Base-by-base conservation (phyloP, 2,797 vertebrate genomes). In the Poecilia velifera region DNA sequence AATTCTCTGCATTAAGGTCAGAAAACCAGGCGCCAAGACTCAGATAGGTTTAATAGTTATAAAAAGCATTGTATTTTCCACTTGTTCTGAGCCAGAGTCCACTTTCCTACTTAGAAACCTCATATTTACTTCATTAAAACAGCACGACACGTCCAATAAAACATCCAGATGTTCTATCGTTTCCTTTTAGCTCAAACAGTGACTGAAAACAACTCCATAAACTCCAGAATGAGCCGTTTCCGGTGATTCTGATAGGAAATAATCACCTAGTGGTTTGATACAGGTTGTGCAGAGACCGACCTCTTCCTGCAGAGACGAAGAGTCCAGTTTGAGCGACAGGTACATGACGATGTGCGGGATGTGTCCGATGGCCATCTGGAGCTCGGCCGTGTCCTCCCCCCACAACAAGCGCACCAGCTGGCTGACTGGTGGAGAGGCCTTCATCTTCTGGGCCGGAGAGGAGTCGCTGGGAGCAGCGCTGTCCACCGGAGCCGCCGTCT, bases 291-390 rank as follows among this genome's bases (percentile, higher is more conserved):
- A 2, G 16, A 72, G 34, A 96, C 94, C 89, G 81, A 97, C 98
- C 97, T 99, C 98, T 49, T 99, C 98, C 86, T 96, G 96, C 1
- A 94, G 91, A 0, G 96, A 89, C 12, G 97, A 95, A 0, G 97
- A 97, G 91, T 99, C 97, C 84, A 97, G 94, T 82, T 97, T 97
- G 0, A 98, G 96, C 0, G 96, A 95, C 84, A 99, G 97, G 86
- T 97, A 99, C 98, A 99, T 98, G 86, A 95, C 81, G 0, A 98
- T 89, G 71, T 99, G 98, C 2, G 98, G 97, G 73, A 96, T 80
- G 0, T 94, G 94, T 49, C 94, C 94, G 0, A 96, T 77, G 70
- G 94, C 94, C 94, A 97, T 96, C 85, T 97, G 96, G 25, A 94
- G 89, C 45, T 95, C 96, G 0, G 80, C 90, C 0, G 88, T 92